A percentile compares a stretch with the other conserved stretches of the same genome.
phyloP scores from a whole-genome alignment of 2,113 vertebrate genomes.

The Glaucomys volans region DNA sequence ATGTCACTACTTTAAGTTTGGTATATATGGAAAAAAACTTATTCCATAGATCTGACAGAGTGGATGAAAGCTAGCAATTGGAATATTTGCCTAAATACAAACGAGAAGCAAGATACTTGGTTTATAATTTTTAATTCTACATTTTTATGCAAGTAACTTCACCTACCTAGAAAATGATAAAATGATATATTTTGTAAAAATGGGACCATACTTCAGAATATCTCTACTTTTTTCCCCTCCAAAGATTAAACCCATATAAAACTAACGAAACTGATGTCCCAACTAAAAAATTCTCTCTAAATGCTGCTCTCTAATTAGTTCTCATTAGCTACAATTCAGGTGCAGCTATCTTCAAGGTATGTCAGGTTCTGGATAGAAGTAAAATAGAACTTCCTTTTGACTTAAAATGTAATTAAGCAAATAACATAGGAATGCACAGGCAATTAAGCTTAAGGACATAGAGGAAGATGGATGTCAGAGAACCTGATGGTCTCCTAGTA shows the following conservation, averaged over 20 bases:
- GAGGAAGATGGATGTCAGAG: not conserved
- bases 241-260: slow-evolving; percentile 43
- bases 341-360: not conserved
- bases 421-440: not conserved
- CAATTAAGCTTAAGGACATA: not conserved
- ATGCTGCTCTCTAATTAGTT: not conserved
- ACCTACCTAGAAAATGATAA: not conserved
- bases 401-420: slow-evolving; percentile 43
- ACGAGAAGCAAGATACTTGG: not conserved
- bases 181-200: slow-evolving; percentile 58
- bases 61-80: not conserved
- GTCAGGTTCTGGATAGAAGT: not conserved
- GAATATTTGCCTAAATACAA: slow-evolving; percentile 29
- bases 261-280: not conserved
- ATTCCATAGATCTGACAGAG: not conserved
- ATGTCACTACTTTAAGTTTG: not conserved
- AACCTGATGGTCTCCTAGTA: not conserved
- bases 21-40: not conserved
- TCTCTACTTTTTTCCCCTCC: not conserved
- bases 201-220: not conserved
- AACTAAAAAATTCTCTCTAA: slow-evolving; percentile 38
- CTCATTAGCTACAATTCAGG: slow-evolving; percentile 7
- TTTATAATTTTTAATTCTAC: not conserved
- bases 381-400: slow-evolving; percentile 33
- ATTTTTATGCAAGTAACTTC: slow-evolving; percentile 23